Base-by-base conservation (phyloP, 1,140 invertebrate genomes). In the Diploscapter pachys region DNA sequence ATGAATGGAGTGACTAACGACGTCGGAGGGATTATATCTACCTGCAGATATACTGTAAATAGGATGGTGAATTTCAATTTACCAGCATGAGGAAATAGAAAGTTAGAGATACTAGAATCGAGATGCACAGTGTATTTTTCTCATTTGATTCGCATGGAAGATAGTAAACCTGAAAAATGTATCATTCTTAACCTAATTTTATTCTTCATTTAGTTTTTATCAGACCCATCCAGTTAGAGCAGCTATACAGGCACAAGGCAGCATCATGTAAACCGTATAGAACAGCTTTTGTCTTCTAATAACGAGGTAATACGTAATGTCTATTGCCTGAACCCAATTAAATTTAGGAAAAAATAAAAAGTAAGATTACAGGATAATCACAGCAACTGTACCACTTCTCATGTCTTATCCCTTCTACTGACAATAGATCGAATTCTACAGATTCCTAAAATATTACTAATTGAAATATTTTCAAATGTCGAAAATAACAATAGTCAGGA, bases 381-480 rank as follows among this genome's bases (percentile, higher is more conserved):
- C 95, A 93, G 61, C 93, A 90, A 91, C 83, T 80, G 72, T 93
- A 83, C 13, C 76, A 80, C 54, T 70, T 82, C 55, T 68, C 73
- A 56, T 82, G 79, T 66, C 81, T 91, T 55, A 93, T 92, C 62
- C 93, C 93, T 63, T 95, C 95, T 71, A 98, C 95, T 88, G 95
- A 93, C 68, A 99, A 89, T 82, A 99, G 93, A 87, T 99, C 96
- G 95, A 96, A 99, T 88, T 98, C 96, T 9, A 98, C 95, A 13
- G 93, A 96, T 88, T 93, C 93, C 87, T 70, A 49, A 67, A 67
- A 59, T 11, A 59, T 59, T 11, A 2, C 9, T 59, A 13, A 59
- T 59, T 59, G 13, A 2, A 59, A 2, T 31, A 0, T 31, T 31
- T 31, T 31, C 31, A 31, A 31, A 31, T 31, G 1, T 31, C 31